Conservation (phyloP, 2,888 invertebrate genomes). For the Synergus umbraculus region DNA sequence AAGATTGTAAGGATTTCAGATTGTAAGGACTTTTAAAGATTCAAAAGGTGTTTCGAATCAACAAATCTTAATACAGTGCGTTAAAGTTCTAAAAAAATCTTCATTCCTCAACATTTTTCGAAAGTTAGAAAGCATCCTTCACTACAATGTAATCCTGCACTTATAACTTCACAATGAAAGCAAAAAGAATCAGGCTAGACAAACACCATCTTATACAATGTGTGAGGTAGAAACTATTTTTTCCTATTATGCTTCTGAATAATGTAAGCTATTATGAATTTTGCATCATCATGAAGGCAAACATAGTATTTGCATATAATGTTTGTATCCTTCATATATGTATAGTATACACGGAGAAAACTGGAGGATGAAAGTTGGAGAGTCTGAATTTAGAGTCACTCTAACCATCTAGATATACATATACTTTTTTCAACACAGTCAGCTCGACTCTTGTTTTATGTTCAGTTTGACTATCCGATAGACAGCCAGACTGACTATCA, state of each 20-base stretch:
- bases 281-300: slow-evolving; percentile 34
- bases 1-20: too few relatives aligned
- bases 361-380: too few relatives aligned
- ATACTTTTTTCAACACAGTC: too few relatives aligned
- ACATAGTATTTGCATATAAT: slow-evolving; percentile 2
- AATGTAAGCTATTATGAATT: slow-evolving; percentile 2
- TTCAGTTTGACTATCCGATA: too few relatives aligned
- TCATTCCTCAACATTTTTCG: background rate
- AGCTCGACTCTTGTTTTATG: too few relatives aligned
- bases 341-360: too few relatives aligned
- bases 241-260: slow-evolving; percentile 7
- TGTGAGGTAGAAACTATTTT: background rate
- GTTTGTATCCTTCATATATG: slow-evolving; percentile 11
- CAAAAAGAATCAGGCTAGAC: slow-evolving; percentile 13
- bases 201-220: slow-evolving; percentile 4
- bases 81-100: background rate
- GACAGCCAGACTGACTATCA: too few relatives aligned
- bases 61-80: background rate
- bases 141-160: background rate
- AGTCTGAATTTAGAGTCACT: too few relatives aligned
- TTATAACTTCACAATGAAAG: background rate
- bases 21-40: too few relatives aligned
- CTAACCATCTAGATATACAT: too few relatives aligned
- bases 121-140: slow-evolving; percentile 1
- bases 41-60: background rate